Base-by-base conservation (phyloP, 2,888 invertebrate genomes). In the Dioctria rufipes region DNA sequence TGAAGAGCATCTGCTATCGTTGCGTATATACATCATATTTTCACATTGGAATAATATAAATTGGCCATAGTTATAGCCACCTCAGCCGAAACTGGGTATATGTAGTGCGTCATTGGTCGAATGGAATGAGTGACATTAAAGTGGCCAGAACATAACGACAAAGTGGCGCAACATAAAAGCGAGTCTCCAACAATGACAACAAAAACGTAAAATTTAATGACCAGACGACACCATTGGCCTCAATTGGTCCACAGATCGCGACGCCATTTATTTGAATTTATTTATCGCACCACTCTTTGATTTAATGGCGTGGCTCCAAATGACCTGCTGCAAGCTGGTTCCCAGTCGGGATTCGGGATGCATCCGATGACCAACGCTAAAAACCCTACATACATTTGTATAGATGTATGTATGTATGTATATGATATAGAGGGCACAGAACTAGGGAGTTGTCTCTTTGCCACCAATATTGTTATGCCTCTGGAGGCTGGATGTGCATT, bases 171-270 rank as follows among this genome's bases (percentile, higher is more conserved):
- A 66, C 66, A 66, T 66, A 66, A 66, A 39, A 49, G 49, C 63
- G 37, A 71, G 54, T 51, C 25, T 25, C 42, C 67, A 37, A 46
- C 46, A 78, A 46, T 49, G 43, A 78, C 51, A 78, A 66, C 51
- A 78, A 65, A 66, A 66, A 78, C 40, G 54, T 49, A 58, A 78
- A 78, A 78, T 78, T 78, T 78, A 78, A 78, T 78, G 78, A 78
- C 78, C 66, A 65, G 78, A 78, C 78, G 78, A 78, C 78, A 78
- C 78, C 78, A 66, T 78, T 78, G 78, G 78, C 78, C 78, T 78
- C 78, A 78, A 78, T 66, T 78, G 78, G 78, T 78, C 66, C 66
- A 78, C 66, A 66, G 78, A 78, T 78, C 66, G 78, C 78, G 13
- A 65, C 43, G 78, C 66, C 66, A 78, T 66, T 66, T 78, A 78